These are phyloP conservation scores for Hiodon alosoides DNA, from an alignment of 2,113 vertebrate genomes.

Conservation along the genomic window DNA sequence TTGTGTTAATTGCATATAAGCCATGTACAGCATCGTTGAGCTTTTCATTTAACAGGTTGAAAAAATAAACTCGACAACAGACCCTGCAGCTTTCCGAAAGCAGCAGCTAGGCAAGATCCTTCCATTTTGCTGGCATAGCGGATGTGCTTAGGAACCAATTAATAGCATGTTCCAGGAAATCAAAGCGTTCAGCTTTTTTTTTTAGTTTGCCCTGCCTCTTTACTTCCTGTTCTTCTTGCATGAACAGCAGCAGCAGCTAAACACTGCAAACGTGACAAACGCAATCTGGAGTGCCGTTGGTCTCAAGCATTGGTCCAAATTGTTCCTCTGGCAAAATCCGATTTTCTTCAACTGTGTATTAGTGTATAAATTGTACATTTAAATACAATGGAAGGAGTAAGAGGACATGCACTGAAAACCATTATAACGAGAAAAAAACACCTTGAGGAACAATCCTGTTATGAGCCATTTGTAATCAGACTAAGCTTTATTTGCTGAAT, in stretches of 20 bases:
- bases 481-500: no score
- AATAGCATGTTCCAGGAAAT: not conserved
- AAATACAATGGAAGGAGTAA: no score
- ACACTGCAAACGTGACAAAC: not conserved
- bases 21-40: not conserved
- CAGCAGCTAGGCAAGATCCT: not conserved
- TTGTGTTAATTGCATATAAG: not conserved
- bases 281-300: not conserved
- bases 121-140: not conserved
- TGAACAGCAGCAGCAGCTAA: conserved; percentile 17
- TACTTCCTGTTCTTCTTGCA: conserved; percentile 35
- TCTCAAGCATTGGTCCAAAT: not conserved
- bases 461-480: no score
- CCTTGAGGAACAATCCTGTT: no score
- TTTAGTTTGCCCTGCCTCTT: conserved; percentile 18
- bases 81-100: not conserved
- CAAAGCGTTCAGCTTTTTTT: not conserved
- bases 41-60: not conserved
- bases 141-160: not conserved
- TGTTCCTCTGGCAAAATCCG: not conserved
- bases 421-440: no score
- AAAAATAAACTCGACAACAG: no score
- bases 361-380: no score
- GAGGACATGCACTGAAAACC: no score
- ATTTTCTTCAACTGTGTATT: not conserved